These are phyloP conservation scores for Bothrops jararaca DNA, from an alignment of 2,113 vertebrate species.

Conservation along the genomic window DNA sequence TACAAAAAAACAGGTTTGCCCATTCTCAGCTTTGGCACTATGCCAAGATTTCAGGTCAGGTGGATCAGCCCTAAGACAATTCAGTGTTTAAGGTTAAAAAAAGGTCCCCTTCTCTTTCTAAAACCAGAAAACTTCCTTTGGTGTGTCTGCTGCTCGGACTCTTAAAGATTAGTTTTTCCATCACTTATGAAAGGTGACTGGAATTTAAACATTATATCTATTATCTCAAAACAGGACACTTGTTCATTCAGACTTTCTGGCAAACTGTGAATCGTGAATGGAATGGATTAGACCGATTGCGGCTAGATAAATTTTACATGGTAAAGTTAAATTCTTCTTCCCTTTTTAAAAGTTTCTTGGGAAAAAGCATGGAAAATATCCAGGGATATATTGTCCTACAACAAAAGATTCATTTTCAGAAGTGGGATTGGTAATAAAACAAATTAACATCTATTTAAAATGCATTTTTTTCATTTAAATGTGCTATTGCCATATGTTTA, in stretches of 20 bases:
- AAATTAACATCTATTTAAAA: background rate
- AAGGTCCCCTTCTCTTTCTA: no score
- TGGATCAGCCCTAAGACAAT: background rate
- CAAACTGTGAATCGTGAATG: conserved; percentile 88
- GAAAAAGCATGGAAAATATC: background rate
- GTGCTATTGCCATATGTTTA: background rate
- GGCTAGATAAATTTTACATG: conserved; percentile 86
- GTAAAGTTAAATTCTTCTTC: conserved; percentile 56
- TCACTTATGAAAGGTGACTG: background rate
- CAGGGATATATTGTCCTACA: background rate
- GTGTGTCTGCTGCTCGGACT: background rate
- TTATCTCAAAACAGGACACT: conserved; percentile 70
- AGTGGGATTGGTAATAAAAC: no score
- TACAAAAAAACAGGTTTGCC: background rate
- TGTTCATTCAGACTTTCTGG: conserved; percentile 84
- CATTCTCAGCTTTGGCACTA: background rate
- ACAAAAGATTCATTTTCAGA: background rate
- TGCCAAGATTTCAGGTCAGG: background rate
- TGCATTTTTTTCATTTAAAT: background rate
- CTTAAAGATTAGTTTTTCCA: background rate
- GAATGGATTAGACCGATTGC: conserved; percentile 82
- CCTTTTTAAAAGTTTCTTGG: background rate
- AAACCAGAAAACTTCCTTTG: background rate
- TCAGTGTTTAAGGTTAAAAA: background rate
- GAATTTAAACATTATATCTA: background rate